Percentiles rank a stretch among this genome's conserved stretches.
Conservation (phyloP, 1,140 invertebrate species). For the Campoletis sonorensis region DNA sequence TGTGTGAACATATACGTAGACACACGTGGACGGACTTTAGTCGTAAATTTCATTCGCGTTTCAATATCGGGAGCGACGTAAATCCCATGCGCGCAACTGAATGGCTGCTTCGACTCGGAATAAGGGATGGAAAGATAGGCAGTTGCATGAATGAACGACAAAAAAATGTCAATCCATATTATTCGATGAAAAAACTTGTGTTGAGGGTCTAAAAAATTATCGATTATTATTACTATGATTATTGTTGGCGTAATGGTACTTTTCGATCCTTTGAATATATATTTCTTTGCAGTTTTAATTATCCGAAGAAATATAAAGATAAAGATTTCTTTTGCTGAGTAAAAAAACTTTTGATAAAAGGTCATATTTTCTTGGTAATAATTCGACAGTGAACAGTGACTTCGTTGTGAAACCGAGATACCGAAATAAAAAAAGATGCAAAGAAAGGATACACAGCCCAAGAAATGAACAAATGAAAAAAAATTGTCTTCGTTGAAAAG, state of each 20-base stretch:
- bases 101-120: not conserved
- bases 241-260: too few relatives aligned
- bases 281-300: not conserved
- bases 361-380: too few relatives aligned
- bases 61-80: conserved; percentile 59
- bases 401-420: too few relatives aligned
- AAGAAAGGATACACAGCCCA: too few relatives aligned
- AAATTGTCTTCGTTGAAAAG: too few relatives aligned
- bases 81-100: conserved; percentile 20
- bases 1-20: not conserved
- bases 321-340: not conserved
- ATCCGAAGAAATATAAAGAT: not conserved
- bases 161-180: not conserved
- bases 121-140: not conserved
- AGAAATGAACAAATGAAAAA: too few relatives aligned
- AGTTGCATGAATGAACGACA: not conserved
- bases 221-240: not conserved
- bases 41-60: conserved; percentile 64
- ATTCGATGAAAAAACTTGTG: not conserved
- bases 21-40: not conserved
- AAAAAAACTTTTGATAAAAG: too few relatives aligned
- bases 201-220: not conserved
- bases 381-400: too few relatives aligned
- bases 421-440: too few relatives aligned
- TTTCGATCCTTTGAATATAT: too few relatives aligned